Evolutionary conservation across 1,140 invertebrate species (phyloP), one percentile per base, ranked within the genome.

Genomic region (Plectrocnemia conspersa): DNA sequence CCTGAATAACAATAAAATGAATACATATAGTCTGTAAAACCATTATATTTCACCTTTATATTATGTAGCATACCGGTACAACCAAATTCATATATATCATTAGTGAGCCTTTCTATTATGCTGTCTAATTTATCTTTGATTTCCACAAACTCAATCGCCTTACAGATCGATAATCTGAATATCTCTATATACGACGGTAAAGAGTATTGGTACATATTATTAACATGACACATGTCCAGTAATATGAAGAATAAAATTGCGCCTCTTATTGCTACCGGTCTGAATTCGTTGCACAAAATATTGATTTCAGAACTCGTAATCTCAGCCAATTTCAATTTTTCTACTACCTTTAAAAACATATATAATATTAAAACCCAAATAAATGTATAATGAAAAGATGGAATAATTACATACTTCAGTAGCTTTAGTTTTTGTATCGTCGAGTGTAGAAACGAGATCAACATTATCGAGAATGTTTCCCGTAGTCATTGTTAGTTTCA

Each of bases 391-490:
- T 5, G n/a, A 38, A 22, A 5, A n/a, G 15, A 27, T 15, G 21
- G n/a, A 64, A 54, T 22, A 41, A 42, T 23, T 18, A 32, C 67
- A 74, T 32, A 86, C 87, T 66, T 92, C 86, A 35, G 71, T 75
- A 7, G 89, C 88, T 65, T 91, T 93, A 1, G 79, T 78, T 70
- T 93, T 94, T 1, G 89, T 90, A 52, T 90, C 89, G 61, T 94
- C 91, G n/a, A 95, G 70, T 0, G 89, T 93, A 52, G 82, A 74
- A 2, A 96, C 80, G 0, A 94, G 73, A 56, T 93, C 89, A 0
- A 84, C 79, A 63, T 96, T 94, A 64, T 95, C 91, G 59, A 94
- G 69, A 88, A 94, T 94, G 69, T 92, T 93, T 15, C 91, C 91
- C 4, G 84, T 82, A 0, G 88, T 89, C 0, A 83, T 86, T 1